Percentiles rank a stretch among this genome's conserved stretches.
Conservation (phyloP, 2,888 invertebrate genomes). For the Autographa pulchrina region DNA sequence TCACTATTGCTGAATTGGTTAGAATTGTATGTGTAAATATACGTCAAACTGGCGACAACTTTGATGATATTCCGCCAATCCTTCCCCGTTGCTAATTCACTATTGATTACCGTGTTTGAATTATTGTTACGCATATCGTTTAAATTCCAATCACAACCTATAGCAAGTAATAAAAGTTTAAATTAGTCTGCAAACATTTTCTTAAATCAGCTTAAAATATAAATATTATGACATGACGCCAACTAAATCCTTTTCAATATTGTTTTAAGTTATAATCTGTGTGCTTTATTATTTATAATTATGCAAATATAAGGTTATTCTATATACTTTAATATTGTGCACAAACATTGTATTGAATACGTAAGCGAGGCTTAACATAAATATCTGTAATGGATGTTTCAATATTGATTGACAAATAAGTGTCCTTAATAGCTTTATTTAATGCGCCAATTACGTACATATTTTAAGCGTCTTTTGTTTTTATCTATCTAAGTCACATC, state of each 20-base stretch:
- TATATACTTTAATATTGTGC: constrained; percentile 16
- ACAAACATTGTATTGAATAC: constrained; percentile 26
- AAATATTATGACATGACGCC: constrained; percentile 14
- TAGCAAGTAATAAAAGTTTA: not conserved
- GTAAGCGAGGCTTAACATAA: constrained; percentile 23
- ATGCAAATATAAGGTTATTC: constrained; percentile 14
- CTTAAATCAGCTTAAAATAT: constrained; percentile 5
- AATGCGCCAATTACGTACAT: not conserved
- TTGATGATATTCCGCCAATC: not conserved
- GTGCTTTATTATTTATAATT: constrained; percentile 21
- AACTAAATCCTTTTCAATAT: constrained; percentile 14
- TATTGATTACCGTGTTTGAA: too few species aligned
- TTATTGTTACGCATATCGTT: too few species aligned
- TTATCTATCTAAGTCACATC: not conserved
- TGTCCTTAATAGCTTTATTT: not conserved
- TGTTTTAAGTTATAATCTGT: not conserved
- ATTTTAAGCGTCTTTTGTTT: not conserved
- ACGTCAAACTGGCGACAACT: not conserved
- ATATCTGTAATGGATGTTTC: constrained; percentile 23
- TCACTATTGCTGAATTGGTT: not conserved
- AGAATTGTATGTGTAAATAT: not conserved
- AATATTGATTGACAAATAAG: constrained; percentile 31
- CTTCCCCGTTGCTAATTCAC: not conserved
- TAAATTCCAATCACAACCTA: not conserved
- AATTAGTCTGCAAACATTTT: not conserved